phyloP scores from a whole-genome alignment of 2,113 vertebrate species.

The Tringa solitaria region DNA sequence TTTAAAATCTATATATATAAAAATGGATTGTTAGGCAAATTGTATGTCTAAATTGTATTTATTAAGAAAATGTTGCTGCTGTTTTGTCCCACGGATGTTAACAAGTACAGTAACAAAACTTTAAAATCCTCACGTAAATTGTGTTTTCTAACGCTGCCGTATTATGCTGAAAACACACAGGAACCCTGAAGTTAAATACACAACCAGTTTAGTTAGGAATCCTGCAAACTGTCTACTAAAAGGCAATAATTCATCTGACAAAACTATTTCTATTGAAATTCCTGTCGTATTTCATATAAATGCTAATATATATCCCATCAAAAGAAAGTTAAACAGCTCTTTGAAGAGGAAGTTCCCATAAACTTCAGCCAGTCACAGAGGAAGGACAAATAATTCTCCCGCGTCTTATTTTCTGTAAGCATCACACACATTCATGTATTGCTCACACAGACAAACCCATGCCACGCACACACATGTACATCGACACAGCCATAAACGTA shows the following conservation, averaged over 20 bases:
- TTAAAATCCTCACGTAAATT: neutral
- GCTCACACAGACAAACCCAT: neutral
- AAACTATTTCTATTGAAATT: neutral
- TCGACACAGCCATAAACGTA: fast-evolving
- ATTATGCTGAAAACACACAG: neutral
- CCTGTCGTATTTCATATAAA: neutral
- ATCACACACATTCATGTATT: neutral
- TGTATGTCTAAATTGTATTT: neutral
- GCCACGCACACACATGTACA: neutral
- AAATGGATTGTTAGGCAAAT: neutral
- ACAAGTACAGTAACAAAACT: neutral
- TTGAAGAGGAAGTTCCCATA: slow-evolving; percentile 38
- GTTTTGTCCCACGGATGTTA: neutral
- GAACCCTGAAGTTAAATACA: neutral
- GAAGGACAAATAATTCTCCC: neutral
- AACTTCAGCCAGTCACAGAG: slow-evolving; percentile 44
- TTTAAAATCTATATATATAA: neutral
- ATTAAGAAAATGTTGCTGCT: neutral
- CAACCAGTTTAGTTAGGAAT: neutral
- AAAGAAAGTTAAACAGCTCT: slow-evolving; percentile 50
- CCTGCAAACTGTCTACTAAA: neutral
- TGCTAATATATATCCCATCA: neutral
- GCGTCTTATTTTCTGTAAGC: neutral
- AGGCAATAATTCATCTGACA: neutral
- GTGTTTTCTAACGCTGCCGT: neutral